phyloP scores from a whole-genome alignment of 64 coral and sea anemone genomes.

The Pocillopora damicornis region DNA sequence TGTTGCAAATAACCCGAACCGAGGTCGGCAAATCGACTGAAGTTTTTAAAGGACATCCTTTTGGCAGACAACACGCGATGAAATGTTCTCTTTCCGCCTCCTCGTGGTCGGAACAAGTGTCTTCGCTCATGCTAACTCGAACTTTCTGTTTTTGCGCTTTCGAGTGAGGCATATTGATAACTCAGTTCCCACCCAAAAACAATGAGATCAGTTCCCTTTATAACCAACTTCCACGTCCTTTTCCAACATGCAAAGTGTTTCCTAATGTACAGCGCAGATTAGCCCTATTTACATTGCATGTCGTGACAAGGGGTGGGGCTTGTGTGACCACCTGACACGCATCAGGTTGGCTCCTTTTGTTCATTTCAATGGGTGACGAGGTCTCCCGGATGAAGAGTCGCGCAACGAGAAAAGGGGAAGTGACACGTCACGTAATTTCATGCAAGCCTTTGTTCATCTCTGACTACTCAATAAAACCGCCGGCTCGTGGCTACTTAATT shows the following conservation, averaged over 20 bases:
- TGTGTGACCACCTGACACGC: conserved; percentile 67
- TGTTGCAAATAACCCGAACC: conserved; percentile 98
- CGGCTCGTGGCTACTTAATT: not conserved
- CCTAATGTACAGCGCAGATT: conserved; percentile 42
- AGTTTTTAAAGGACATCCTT: conserved; percentile 82
- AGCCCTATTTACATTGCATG: conserved; percentile 71
- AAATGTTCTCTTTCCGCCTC: conserved; percentile 68
- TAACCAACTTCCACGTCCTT: conserved; percentile 42
- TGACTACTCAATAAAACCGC: not conserved
- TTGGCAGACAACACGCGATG: conserved; percentile 86
- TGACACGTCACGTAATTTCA: conserved; percentile 39
- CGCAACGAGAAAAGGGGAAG: conserved; percentile 13
- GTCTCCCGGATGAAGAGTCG: conserved; percentile 21
- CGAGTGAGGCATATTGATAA: conserved; percentile 84
- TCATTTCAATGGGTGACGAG: conserved; percentile 10
- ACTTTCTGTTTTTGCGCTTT: conserved; percentile 78
- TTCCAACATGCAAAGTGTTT: conserved; percentile 41
- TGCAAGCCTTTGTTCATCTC: not conserved
- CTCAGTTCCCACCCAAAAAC: conserved; percentile 24
- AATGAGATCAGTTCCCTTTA: conserved; percentile 58
- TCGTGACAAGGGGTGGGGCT: conserved; percentile 61
- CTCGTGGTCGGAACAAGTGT: conserved; percentile 64
- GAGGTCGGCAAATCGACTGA: conserved; percentile 68
- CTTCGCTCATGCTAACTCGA: conserved; percentile 75
- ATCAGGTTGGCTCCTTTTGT: conserved; percentile 39